Base-by-base conservation (phyloP, 1,140 invertebrate genomes). In the Eciton burchellii region DNA sequence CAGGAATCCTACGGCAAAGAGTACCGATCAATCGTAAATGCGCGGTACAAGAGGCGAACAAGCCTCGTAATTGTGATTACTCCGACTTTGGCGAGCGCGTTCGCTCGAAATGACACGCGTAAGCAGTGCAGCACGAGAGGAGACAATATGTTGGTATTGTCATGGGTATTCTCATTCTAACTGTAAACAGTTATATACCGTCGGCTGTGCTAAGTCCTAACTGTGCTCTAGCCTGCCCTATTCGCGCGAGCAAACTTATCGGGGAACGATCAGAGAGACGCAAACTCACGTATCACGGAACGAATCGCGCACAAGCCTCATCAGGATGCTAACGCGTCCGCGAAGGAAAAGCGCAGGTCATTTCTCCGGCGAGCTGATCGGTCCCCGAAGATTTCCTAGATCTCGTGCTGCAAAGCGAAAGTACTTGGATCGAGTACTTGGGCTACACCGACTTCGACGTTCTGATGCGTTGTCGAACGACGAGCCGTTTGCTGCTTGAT, bases 81-180 rank as follows among this genome's bases (percentile, higher is more conserved):
- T 92, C 91, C 90, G 89, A 91, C 89, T 90, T 90, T 77, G 19
- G 79, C 74, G 59, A 87, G 1, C 35, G 35, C 35, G 35, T 6
- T 35, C 57, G 21, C 29, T 41, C 24, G 21, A 43, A 68, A 57
- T 70, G 62, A 9, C 72, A 74, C 21, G 71, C 35, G 47, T 81
- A 72, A n/a, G 72, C 62, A 54, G 26, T 88, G 85, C 89, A 93
- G 90, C 91, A 88, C 88, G 90, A 91, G 87, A 90, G 91, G 47
- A 77, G 77, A 82, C 49, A 59, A 82, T 21, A 45, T 47, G 59
- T 60, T 35, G 16, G 12, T 11, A n/a, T n/a, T 62, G 41, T 12
- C 21, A 65, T 43, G 66, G 54, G 66, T 66, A n/a, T 24, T 77
- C 21, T 41, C 47, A 6, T 57, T 72, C 52, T 19, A 66, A 24